phyloP scores from a whole-genome alignment of 2,113 vertebrate species.

The Bettongia penicillata region DNA sequence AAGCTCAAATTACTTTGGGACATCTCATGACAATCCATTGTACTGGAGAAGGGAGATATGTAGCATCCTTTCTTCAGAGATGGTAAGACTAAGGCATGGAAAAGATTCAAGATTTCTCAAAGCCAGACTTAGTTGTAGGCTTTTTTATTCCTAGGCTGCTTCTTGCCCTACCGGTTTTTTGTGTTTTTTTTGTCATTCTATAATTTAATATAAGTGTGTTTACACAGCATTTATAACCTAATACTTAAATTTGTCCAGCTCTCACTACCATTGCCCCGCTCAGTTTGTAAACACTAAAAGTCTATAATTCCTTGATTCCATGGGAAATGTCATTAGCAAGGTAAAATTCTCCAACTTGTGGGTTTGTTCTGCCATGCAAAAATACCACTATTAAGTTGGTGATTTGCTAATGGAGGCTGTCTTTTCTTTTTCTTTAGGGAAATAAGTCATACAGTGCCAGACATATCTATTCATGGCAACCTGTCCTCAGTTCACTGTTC shows the following conservation, averaged over 20 bases:
- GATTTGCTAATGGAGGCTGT: not conserved
- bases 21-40: not conserved
- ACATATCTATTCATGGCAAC: slow-evolving; percentile 93
- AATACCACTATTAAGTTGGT: not conserved
- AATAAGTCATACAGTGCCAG: slow-evolving; percentile 93
- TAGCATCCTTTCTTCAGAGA: not conserved
- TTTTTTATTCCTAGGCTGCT: not conserved
- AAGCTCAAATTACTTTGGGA: not conserved
- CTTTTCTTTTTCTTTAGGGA: slow-evolving; percentile 84
- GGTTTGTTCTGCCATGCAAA: not conserved
- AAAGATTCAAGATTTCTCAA: not conserved
- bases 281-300: not conserved
- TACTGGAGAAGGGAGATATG: not conserved
- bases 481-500: slow-evolving; percentile 96
- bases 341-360: not conserved
- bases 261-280: not conserved
- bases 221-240: not conserved
- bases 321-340: not conserved
- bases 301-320: not conserved
- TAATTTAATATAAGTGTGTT: not conserved
- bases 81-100: not conserved
- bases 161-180: not conserved
- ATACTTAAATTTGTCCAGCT: not conserved
- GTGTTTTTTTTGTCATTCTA: not conserved
- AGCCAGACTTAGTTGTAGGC: not conserved